A percentile compares a stretch with the other conserved stretches of the same genome.
These are phyloP conservation scores for Percopsis transmontana DNA, from an alignment of 2,113 vertebrate species.

Conservation along the genomic window DNA sequence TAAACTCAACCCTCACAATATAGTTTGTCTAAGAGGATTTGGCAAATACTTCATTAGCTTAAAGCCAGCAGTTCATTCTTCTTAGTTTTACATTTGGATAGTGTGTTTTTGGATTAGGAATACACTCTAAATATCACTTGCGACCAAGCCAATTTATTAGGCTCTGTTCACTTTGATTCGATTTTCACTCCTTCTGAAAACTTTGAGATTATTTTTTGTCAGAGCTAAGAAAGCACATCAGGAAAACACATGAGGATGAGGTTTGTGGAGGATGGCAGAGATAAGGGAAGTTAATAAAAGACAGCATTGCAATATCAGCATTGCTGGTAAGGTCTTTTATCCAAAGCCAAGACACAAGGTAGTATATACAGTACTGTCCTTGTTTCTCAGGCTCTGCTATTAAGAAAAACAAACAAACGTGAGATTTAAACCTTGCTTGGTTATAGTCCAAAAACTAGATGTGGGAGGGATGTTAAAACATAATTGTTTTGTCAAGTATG, in stretches of 20 bases:
- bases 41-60: slow-evolving; percentile 72
- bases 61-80: slow-evolving; percentile 65
- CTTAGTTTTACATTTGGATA: slow-evolving; percentile 64
- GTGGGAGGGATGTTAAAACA: no score
- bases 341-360: no score
- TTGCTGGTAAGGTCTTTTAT: no score
- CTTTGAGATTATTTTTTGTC: slow-evolving; percentile 14
- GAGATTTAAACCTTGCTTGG: no score
- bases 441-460: no score
- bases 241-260: not conserved
- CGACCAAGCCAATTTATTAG: slow-evolving; percentile 60
- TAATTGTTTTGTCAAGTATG: no score
- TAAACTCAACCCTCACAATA: slow-evolving; percentile 68
- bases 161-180: slow-evolving; percentile 64
- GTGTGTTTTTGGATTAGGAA: slow-evolving; percentile 57
- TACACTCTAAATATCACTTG: slow-evolving; percentile 61
- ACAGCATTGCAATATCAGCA: slow-evolving; percentile 31
- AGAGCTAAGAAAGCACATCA: slow-evolving; percentile 28
- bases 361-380: slow-evolving; percentile 27
- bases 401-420: no score
- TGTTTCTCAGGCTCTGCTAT: slow-evolving; percentile 36
- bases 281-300: slow-evolving; percentile 28
- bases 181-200: slow-evolving; percentile 47
- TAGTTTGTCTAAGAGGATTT: slow-evolving; percentile 73
- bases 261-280: slow-evolving; percentile 29